Conservation (phyloP, 2,888 invertebrate genomes). For the Kryphioiulus occultus region DNA sequence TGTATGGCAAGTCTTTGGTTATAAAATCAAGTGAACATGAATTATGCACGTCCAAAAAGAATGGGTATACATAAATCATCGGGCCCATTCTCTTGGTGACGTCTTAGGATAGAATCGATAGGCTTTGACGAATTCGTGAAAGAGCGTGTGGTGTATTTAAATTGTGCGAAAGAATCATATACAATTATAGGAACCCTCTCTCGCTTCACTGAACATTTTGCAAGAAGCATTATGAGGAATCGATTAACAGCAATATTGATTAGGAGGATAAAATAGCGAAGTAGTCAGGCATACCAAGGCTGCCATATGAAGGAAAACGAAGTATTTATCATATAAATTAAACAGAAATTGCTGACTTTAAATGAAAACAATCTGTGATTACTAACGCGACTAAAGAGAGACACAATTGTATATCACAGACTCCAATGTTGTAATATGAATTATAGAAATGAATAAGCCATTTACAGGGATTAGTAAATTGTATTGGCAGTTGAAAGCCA, state of each 20-base stretch:
- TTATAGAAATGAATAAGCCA: too few relatives aligned
- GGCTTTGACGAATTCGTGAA: neutral
- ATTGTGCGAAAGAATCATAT: neutral
- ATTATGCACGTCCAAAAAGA: neutral
- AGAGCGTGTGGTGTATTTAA: neutral
- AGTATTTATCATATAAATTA: neutral
- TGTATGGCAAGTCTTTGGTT: neutral
- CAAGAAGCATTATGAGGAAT: neutral
- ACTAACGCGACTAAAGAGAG: too few relatives aligned
- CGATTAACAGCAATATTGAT: neutral
- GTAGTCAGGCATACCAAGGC: neutral
- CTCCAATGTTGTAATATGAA: too few relatives aligned
- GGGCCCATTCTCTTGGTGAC: neutral
- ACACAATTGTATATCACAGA: too few relatives aligned
- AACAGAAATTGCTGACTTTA: neutral
- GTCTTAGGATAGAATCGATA: neutral
- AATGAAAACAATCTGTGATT: too few relatives aligned
- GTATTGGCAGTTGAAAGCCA: too few relatives aligned
- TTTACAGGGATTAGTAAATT: too few relatives aligned
- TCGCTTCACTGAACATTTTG: neutral
- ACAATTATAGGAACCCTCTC: neutral
- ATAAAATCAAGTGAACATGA: neutral
- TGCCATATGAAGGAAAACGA: neutral
- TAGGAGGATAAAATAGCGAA: neutral
- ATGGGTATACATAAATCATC: neutral